Conservation (phyloP, 2,113 vertebrate species). For the Patagioenas fasciata region DNA sequence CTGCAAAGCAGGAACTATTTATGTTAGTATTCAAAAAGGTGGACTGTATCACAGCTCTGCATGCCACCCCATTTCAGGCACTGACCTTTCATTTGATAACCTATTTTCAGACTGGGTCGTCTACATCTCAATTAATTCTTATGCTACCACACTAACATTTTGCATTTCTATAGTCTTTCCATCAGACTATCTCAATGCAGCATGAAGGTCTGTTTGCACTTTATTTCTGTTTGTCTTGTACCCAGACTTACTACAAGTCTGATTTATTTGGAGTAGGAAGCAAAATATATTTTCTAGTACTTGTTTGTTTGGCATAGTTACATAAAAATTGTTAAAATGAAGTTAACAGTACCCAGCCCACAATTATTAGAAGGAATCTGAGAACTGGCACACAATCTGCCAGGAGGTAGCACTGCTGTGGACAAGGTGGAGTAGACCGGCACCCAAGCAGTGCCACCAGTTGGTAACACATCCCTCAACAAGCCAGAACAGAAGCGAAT, state of each 20-base stretch:
- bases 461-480: not conserved
- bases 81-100: not conserved
- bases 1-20: not conserved
- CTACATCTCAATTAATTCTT: not conserved
- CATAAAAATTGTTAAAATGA: not conserved
- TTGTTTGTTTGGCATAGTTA: not conserved
- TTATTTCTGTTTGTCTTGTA: not conserved
- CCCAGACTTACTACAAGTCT: not conserved
- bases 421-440: not conserved
- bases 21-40: not conserved
- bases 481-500: not conserved
- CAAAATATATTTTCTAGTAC: not conserved
- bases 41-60: not conserved
- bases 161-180: not conserved
- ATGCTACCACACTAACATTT: not conserved
- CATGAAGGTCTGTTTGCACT: not conserved
- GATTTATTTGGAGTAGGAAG: not conserved
- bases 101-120: not conserved
- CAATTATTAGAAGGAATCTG: not conserved
- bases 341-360: not conserved
- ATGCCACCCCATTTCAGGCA: not conserved
- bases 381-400: not conserved
- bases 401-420: not conserved
- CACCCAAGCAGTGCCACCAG: rapidly evolving
- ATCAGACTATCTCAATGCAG: not conserved